Percentiles rank a stretch among this genome's conserved stretches.
These are phyloP conservation scores for Natator depressus DNA, from an alignment of 2,113 vertebrate genomes.

Conservation along the genomic window DNA sequence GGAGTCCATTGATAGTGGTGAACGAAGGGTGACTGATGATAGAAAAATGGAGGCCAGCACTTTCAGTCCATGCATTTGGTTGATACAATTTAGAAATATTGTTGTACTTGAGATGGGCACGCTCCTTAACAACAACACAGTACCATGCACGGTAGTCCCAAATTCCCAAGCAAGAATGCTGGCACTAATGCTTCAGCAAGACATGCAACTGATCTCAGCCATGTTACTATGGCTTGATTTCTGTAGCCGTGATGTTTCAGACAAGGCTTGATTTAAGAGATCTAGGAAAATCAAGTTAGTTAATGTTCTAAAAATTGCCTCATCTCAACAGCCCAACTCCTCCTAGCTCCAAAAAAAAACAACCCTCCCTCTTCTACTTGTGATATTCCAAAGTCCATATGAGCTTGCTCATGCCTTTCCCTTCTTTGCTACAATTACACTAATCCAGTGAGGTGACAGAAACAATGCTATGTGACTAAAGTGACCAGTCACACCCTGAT, in stretches of 20 bases:
- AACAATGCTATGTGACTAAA: neutral
- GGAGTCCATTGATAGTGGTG: neutral
- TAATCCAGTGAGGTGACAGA: neutral
- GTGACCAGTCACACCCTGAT: neutral
- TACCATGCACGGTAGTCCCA: neutral
- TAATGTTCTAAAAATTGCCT: neutral
- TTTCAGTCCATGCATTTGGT: neutral
- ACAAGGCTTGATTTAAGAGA: neutral
- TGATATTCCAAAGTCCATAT: neutral
- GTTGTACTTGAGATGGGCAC: neutral
- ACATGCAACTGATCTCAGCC: neutral
- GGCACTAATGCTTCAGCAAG: neutral
- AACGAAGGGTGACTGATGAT: neutral
- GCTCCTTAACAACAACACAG: neutral
- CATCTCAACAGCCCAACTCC: neutral
- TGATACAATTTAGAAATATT: neutral
- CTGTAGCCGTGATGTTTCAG: neutral
- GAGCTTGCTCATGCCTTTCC: neutral
- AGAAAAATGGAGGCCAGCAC: neutral
- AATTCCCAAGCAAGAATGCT: accelerated
- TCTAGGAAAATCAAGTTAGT: neutral
- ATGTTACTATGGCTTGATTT: neutral
- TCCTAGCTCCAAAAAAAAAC: neutral
- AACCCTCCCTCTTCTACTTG: neutral
- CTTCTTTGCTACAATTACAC: neutral